phyloP scores from a whole-genome alignment of 2,113 vertebrate species.

The Psittacula cyanocephala region DNA sequence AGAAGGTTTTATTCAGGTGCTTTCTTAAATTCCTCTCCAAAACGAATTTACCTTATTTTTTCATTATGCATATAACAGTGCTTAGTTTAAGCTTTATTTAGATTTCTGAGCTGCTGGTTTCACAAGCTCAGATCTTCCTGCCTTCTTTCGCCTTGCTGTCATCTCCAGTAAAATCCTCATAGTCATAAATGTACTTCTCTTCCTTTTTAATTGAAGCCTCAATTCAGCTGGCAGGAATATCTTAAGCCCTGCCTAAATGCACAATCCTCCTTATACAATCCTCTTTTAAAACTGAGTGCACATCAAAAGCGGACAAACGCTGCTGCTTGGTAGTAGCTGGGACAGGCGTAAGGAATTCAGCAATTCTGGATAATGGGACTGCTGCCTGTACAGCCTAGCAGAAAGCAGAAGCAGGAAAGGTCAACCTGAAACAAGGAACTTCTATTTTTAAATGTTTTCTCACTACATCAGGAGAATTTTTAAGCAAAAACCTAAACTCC shows the following conservation, averaged over 20 bases:
- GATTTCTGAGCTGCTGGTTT: constrained; percentile 38
- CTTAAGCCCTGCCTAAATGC: neutral
- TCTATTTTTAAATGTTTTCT: neutral
- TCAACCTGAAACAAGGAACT: neutral
- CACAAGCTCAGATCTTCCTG: neutral
- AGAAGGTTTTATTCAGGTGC: neutral
- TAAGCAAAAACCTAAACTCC: neutral
- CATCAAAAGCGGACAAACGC: neutral
- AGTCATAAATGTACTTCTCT: neutral
- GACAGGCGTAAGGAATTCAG: neutral
- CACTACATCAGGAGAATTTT: neutral
- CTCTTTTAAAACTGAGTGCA: neutral
- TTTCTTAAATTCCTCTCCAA: constrained; percentile 8
- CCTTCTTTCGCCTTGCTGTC: constrained; percentile 5
- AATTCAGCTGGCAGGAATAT: neutral
- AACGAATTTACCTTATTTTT: constrained; percentile 32
- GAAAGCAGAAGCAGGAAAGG: neutral
- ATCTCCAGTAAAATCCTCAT: neutral
- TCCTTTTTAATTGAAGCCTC: constrained; percentile 17
- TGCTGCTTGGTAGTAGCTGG: neutral
- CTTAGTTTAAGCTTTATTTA: constrained; percentile 52
- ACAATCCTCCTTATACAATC: neutral
- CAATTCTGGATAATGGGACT: neutral
- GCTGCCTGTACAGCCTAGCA: neutral
- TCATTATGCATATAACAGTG: neutral